Evolutionary conservation across 2,113 vertebrate species (phyloP), one percentile per base, ranked within the genome.

Genomic region (Pleuronectes platessa): DNA sequence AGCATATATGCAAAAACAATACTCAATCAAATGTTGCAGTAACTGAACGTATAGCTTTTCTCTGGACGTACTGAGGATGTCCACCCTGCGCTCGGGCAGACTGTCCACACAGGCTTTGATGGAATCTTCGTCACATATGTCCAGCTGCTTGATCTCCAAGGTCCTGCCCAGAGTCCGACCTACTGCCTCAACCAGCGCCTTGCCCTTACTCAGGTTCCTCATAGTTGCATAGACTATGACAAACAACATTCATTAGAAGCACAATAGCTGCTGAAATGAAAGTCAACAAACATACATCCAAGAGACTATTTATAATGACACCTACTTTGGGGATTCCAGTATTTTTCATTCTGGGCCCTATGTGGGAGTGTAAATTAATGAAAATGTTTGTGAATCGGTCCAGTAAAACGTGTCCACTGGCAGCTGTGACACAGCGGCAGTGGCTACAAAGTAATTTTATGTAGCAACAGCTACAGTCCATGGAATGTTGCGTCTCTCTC

Each of bases 181-280:
- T 2, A 90, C 94, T 9, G 92, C 95, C 80, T 95, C 92, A 24
- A 93, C 89, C 0, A 97, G 90, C 0, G 84, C 71, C 49, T 91
- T 89, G 0, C 86, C 91, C 84, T 95, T 96, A 67, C 81, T 81
- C 61, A 95, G 84, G 81, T 96, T 96, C 82, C 95, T 81, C 95
- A 97, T 96, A 54, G 95, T 97, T 76, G 96, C 96, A 35, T 93
- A 96, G 31, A 96, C 96, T 96, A 65, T 4, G 81, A 78, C 77
- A 63, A 21, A 83, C 6, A 61, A 20, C 67, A 75, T 7, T 0
- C 0, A 21, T 20, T 2, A 31, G 12, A 55, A 15, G 15, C 45
- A 49, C 3, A 49, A 49, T 15, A 18, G 45, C 45, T 49, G 45
- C 40, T 42, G 40, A 13, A 42, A 42, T 42, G 11, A 49, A 49